Conservation (phyloP, 1,140 invertebrate genomes). For the Tetraneura akinire region DNA sequence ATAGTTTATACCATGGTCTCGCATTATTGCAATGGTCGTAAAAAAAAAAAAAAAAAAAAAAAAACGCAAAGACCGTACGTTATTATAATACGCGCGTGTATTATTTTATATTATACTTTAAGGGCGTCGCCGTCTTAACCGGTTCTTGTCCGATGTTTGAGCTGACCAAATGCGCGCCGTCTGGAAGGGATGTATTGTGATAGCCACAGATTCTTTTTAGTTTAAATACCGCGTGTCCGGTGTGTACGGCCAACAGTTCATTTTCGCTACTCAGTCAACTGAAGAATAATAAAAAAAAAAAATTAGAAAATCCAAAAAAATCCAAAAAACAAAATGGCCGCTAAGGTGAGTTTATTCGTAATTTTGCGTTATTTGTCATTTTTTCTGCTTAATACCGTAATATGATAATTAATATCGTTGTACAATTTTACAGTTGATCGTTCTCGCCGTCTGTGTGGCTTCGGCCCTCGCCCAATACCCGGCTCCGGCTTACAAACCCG, state of each 20-base stretch:
- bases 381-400: too few species aligned
- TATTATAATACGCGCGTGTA: too few species aligned
- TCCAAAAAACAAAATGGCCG: conserved; percentile 20
- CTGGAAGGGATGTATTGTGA: conserved; percentile 26
- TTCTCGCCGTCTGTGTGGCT: conserved; percentile 35
- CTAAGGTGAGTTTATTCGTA: conserved; percentile 19
- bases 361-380: too few species aligned
- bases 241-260: neutral
- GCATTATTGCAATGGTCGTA: neutral
- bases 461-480: conserved; percentile 39
- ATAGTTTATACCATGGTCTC: too few species aligned
- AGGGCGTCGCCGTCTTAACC: conserved; percentile 13
- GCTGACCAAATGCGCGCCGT: neutral
- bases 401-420: too few species aligned
- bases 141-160: neutral
- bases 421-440: conserved; percentile 12
- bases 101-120: too few species aligned
- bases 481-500: conserved; percentile 53
- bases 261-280: neutral
- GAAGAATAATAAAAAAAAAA: neutral
- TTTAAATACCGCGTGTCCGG: neutral
- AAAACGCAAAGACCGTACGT: neutral
- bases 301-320: neutral
- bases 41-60: neutral
- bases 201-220: neutral